Evolutionary conservation across 2,797 vertebrate genomes (phyloP), one percentile per base, ranked within the genome.

Genomic region (Rhabdomys pumilio): DNA sequence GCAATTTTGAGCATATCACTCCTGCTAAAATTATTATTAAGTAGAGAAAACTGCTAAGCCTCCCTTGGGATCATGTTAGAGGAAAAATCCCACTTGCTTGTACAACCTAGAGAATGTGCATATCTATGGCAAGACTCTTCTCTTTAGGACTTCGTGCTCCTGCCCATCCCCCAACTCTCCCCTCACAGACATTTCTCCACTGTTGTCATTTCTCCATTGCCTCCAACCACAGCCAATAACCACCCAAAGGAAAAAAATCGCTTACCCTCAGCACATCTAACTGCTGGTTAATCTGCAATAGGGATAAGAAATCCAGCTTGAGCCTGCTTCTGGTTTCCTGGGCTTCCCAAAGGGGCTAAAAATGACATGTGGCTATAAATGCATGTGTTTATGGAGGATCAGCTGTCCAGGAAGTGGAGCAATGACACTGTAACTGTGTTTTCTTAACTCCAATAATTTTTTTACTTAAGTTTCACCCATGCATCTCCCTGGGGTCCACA

Each of bases 81-180:
- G 85, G 85, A 95, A 94, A 94, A 97, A 80, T 89, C 73, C 53
- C 29, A 89, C 77, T 86, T 57, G 26, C 50, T 61, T 76, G 22
- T 41, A 47, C 86, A 91, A 44, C 26, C 41, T 84, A 57, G 67
- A 73, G 31, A 67, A 88, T 0, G 77, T 19, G 24, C 0, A 0
- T 6, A 3, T 50, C n/a, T 12, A 20, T 4, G 61, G 29, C 67
- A 91, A 65, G 57, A 44, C 15, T 85, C 55, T 72, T 91, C 82
- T 61, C 10, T 34, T 55, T 53, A 1, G 38, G 47, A 93, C 9
- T 10, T 8, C 19, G 24, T 7, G 11, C 4, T 77, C 41, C 89
- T 69, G 3, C 29, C 57, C 41, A 26, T 41, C 29, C 61, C 2
- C 17, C 44, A 38, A 31, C 34, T 57, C 65, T 82, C 63, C 79